A percentile compares a stretch with the other conserved stretches of the same genome.
Conservation (phyloP, 2,888 invertebrate species). For the Cryptophagus acutangulus region DNA sequence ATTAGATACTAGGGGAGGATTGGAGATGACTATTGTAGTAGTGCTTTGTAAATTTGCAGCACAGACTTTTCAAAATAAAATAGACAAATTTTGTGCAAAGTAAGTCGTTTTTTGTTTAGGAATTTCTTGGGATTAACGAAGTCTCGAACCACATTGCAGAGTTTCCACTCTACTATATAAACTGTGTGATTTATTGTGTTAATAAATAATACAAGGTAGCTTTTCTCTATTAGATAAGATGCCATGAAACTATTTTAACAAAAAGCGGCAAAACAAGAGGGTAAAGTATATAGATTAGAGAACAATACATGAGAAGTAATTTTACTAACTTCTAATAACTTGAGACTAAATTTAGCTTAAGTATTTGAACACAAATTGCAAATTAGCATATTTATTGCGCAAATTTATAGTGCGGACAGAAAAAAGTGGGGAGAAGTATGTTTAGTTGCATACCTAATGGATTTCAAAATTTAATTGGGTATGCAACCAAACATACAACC, state of each 20-base stretch:
- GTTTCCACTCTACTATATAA: no score
- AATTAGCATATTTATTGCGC: slow-evolving; percentile 1
- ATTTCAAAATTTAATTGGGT: no score
- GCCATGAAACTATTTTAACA: neutral
- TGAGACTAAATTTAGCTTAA: neutral
- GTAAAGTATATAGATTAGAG: slow-evolving; percentile 1
- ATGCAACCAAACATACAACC: no score
- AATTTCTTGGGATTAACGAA: no score
- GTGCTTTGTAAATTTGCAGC: no score
- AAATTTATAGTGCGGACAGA: slow-evolving; percentile 1
- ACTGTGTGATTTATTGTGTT: slow-evolving; percentile 1
- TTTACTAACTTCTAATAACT: neutral
- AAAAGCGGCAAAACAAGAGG: neutral
- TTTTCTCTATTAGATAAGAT: slow-evolving; percentile 1
- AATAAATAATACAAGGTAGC: neutral
- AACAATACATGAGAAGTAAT: slow-evolving; percentile 1
- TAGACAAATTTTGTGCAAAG: no score
- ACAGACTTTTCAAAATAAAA: no score
- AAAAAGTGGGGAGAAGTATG: no score
- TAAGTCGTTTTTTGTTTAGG: no score
- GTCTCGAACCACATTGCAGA: no score
- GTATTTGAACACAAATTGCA: slow-evolving; percentile 1
- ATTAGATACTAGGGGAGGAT: slow-evolving; percentile 5
- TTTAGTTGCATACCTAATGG: no score
- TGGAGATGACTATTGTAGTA: no score